Evolutionary conservation across 2,113 vertebrate genomes (phyloP), one percentile per base, ranked within the genome.

Genomic region (Synodontis membranacea): DNA sequence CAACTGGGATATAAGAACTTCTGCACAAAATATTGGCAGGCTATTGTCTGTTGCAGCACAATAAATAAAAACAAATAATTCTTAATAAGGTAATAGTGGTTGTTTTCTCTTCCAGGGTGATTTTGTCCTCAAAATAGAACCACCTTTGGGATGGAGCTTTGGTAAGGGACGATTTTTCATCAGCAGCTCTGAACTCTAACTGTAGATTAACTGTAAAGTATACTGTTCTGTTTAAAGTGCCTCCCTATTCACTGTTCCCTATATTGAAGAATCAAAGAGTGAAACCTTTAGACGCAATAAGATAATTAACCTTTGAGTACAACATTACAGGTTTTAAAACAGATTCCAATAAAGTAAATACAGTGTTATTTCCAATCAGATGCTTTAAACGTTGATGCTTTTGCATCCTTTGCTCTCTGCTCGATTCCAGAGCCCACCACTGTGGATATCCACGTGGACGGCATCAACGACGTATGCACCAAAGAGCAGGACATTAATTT

Each of bases 401-500:
- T 46, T n/a, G 5, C 44, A 15, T 17, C 25, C 9, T 31, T 78
- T 78, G 0, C n/a, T 50, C 28, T 54, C 17, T 12, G 9, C 4
- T 88, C 78, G 80, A 89, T 10, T 34, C 5, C 92, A 99, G 98
- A 99, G 84, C 98, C 98, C 0, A 98, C 96, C 17, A 96, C 92
- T 1, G 98, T 99, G 78, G 97, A 98, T 72, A 96, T 99, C 86
- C 96, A 97, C 2, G 96, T 99, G 91, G 98, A 99, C 82, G 98
- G 98, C 3, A 92, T 98, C 86, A 98, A 84, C 70, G 98, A 99
- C 91, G 96, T 99, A 91, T 99, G 98, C 92, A 99, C 97, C 0
- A 98, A 97, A 93, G 98, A 98, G 83, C 96, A 98, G 23, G 98
- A 99, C 93, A 97, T 99, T 91, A 98, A 99, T 93, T 99, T 99